Percentiles rank a stretch among this genome's conserved stretches.
phyloP scores from a whole-genome alignment of 37 sponge, comb jelly and placozoan species.

The Axinella damicornis region DNA sequence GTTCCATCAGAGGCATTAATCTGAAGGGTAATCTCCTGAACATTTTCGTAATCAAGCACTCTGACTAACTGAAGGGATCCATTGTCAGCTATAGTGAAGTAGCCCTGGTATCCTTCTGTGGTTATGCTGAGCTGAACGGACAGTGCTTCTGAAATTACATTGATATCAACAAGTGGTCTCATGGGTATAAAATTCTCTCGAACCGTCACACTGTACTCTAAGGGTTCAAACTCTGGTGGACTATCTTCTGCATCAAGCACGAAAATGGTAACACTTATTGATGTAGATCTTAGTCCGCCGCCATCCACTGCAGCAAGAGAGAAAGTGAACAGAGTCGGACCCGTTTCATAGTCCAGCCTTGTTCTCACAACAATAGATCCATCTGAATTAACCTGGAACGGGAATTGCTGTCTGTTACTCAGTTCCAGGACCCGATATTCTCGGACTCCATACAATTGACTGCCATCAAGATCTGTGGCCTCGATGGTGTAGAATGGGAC shows the following conservation, averaged over 20 bases:
- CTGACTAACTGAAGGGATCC: constrained; percentile 13
- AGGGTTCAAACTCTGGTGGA: constrained; percentile 33
- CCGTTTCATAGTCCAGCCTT: constrained; percentile 67
- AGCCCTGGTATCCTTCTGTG: background rate
- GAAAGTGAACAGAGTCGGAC: constrained; percentile 18
- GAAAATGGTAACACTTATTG: constrained; percentile 26
- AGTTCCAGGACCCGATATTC: constrained; percentile 13
- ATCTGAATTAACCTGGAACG: constrained; percentile 34
- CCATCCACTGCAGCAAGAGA: constrained; percentile 64
- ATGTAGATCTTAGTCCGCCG: constrained; percentile 47
- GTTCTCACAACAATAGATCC: constrained; percentile 43
- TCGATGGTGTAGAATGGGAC: constrained; percentile 5
- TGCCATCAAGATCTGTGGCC: constrained; percentile 49
- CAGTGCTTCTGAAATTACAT: constrained; percentile 20
- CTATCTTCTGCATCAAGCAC: constrained; percentile 44
- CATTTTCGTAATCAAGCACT: constrained; percentile 54
- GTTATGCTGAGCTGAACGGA: background rate
- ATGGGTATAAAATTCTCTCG: constrained; percentile 51
- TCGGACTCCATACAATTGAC: constrained; percentile 46
- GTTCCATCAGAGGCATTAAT: constrained; percentile 44
- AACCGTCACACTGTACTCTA: constrained; percentile 27
- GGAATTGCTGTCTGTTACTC: background rate
- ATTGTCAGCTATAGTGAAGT: constrained; percentile 15
- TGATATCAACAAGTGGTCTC: constrained; percentile 23
- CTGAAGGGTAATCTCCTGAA: constrained; percentile 7